A percentile compares a stretch with the other conserved stretches of the same genome.
Evolutionary conservation across 2,113 vertebrate genomes (phyloP).

Genomic region (Jaculus jaculus): DNA sequence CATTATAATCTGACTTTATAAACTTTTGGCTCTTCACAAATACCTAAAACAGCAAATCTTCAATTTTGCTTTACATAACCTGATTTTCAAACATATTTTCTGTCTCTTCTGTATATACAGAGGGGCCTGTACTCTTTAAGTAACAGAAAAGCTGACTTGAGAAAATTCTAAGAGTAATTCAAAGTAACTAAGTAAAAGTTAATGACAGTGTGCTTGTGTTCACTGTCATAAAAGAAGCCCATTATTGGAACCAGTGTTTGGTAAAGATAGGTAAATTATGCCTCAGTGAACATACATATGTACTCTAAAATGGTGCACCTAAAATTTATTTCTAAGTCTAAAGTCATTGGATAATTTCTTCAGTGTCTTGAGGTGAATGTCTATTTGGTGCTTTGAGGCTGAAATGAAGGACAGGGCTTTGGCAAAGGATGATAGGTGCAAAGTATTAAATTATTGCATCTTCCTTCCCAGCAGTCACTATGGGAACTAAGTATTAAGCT

Average conservation of each 20-base stretch:
- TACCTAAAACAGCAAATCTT: not conserved
- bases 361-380: not conserved
- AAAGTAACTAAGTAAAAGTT: conserved; percentile 31
- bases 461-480: not conserved
- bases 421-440: not conserved
- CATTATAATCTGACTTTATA: not conserved
- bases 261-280: not conserved
- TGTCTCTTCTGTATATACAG: not conserved
- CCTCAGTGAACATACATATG: not conserved
- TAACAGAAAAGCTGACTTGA: not conserved
- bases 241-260: not conserved
- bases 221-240: not conserved
- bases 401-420: not conserved
- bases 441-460: not conserved
- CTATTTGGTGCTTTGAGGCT: not conserved
- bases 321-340: not conserved
- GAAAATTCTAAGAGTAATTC: conserved; percentile 27
- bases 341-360: not conserved
- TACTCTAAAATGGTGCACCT: not conserved
- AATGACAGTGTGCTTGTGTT: not conserved
- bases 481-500: not conserved
- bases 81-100: conserved; percentile 8
- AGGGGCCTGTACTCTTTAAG: not conserved
- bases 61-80: conserved; percentile 15
- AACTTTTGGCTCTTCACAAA: conserved; percentile 18